Evolutionary conservation across 2,888 invertebrate species (phyloP).

Genomic region (Mythimna impura): DNA sequence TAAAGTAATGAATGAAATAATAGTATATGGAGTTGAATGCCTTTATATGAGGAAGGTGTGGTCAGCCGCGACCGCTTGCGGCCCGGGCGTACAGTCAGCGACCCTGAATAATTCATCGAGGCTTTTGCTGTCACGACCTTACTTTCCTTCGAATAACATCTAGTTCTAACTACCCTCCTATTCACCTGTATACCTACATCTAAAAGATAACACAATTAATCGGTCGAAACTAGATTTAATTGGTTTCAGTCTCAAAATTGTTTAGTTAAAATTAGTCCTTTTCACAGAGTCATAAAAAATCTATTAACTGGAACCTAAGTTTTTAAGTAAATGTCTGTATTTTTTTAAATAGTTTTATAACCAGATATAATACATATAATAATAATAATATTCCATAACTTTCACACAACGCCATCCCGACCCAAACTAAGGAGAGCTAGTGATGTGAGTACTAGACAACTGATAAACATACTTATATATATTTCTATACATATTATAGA

Average conservation of each 20-base stretch:
- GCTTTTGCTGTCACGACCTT: constrained; percentile 77
- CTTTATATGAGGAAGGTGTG: constrained; percentile 69
- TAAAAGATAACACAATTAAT: neutral
- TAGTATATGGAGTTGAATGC: constrained; percentile 52
- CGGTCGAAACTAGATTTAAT: neutral
- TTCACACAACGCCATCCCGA: too few species aligned
- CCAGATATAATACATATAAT: too few species aligned
- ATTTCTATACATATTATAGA: too few species aligned
- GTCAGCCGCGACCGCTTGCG: constrained; percentile 69
- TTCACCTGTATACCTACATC: constrained; percentile 44
- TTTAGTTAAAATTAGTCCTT: neutral
- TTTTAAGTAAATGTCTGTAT: too few species aligned
- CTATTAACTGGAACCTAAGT: too few species aligned
- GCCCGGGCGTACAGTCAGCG: constrained; percentile 75
- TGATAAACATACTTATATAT: too few species aligned
- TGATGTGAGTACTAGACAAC: too few species aligned
- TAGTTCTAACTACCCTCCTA: constrained; percentile 61
- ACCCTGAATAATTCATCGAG: constrained; percentile 84
- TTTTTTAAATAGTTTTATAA: too few species aligned
- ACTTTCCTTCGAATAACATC: constrained; percentile 72
- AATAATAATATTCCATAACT: too few species aligned
- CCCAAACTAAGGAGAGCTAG: too few species aligned
- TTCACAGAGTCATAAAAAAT: too few species aligned
- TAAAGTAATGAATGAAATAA: constrained; percentile 50
- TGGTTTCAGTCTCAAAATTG: neutral